phyloP scores from a whole-genome alignment of 2,888 invertebrate genomes.

The Dorcus parallelipipedus region DNA sequence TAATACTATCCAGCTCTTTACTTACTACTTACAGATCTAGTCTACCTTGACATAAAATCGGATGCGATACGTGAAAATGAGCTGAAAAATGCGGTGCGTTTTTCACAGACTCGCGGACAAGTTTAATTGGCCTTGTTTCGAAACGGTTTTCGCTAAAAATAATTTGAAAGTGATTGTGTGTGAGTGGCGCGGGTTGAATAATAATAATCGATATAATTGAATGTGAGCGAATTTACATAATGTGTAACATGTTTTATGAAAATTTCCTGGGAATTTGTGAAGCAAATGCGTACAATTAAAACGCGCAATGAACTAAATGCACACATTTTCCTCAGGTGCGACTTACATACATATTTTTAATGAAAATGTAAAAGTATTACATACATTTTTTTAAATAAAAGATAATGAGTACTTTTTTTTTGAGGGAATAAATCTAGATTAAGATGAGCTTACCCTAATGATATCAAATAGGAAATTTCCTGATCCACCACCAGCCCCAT shows the following conservation, averaged over 20 bases:
- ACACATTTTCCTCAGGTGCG: not conserved
- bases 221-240: slow-evolving; percentile 9
- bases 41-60: no score
- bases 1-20: no score
- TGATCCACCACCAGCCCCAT: slow-evolving; percentile 58
- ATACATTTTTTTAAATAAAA: not conserved
- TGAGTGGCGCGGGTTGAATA: not conserved
- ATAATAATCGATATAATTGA: slow-evolving; percentile 1
- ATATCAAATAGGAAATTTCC: slow-evolving; percentile 88
- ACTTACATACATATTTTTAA: not conserved
- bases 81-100: no score
- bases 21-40: no score
- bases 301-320: no score
- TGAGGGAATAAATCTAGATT: not conserved
- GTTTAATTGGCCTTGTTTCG: slow-evolving; percentile 8
- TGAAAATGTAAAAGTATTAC: not conserved
- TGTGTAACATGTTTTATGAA: slow-evolving; percentile 3
- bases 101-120: no score
- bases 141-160: slow-evolving; percentile 3
- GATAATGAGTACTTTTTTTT: not conserved
- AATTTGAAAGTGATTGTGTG: slow-evolving; percentile 15
- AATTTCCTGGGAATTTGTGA: no score
- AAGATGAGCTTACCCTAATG: slow-evolving; percentile 69
- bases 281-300: no score
- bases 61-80: no score